Conservation (phyloP, 2,113 vertebrate species). For the Nanorana parkeri region DNA sequence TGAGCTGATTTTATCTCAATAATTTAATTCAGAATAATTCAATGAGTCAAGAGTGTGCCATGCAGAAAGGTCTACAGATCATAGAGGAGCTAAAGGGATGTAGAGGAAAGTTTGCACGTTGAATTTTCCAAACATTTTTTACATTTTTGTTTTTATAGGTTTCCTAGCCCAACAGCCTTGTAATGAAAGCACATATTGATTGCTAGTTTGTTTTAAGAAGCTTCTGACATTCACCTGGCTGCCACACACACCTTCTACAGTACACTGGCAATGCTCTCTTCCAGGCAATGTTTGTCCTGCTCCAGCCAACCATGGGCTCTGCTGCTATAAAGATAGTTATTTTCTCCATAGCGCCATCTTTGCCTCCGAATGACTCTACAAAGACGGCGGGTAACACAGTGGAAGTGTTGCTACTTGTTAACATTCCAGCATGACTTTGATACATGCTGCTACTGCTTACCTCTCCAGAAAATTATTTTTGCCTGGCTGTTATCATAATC, state of each 20-base stretch:
- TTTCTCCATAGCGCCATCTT: slow-evolving; percentile 84
- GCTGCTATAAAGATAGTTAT: slow-evolving; percentile 91
- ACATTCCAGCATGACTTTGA: slow-evolving; percentile 80
- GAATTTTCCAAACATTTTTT: too few species aligned
- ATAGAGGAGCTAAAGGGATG: too few species aligned
- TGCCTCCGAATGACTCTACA: slow-evolving; percentile 82
- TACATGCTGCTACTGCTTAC: slow-evolving; percentile 67
- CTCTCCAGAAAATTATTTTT: too few species aligned
- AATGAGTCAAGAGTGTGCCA: too few species aligned
- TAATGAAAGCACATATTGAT: slow-evolving; percentile 93
- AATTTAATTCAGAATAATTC: too few species aligned
- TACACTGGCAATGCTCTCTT: slow-evolving; percentile 84
- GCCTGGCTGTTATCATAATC: too few species aligned
- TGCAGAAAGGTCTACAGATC: too few species aligned
- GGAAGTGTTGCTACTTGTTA: slow-evolving; percentile 81
- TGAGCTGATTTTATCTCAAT: too few species aligned
- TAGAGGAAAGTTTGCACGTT: too few species aligned
- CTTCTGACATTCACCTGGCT: slow-evolving; percentile 84
- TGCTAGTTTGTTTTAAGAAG: slow-evolving; percentile 90
- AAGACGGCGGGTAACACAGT: slow-evolving; percentile 70
- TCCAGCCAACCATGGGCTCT: slow-evolving; percentile 88
- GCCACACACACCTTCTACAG: slow-evolving; percentile 87
- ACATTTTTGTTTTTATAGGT: too few species aligned
- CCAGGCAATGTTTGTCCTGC: slow-evolving; percentile 89
- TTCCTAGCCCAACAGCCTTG: background rate